Conservation (phyloP, 1,140 invertebrate species). For the Dufourea novaeangliae region DNA sequence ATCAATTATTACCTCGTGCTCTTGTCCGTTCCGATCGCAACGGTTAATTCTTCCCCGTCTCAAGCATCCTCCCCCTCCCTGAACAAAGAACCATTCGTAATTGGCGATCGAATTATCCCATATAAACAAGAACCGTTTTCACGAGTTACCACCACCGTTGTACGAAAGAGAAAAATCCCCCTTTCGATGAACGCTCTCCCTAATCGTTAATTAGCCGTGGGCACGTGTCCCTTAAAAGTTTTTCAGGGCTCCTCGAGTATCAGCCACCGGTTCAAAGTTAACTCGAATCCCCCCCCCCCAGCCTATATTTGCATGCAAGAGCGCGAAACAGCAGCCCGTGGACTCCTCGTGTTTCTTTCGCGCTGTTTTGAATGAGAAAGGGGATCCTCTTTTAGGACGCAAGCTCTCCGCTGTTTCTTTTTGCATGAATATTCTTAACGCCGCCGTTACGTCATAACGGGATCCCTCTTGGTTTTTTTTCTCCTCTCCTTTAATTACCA, state of each 20-base stretch:
- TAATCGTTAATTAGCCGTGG: conserved; percentile 28
- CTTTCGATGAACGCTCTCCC: background rate
- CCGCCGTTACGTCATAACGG: background rate
- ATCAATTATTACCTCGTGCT: background rate
- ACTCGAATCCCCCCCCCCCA: background rate
- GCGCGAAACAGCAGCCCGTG: background rate
- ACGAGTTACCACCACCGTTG: background rate
- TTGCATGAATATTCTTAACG: conserved; percentile 41
- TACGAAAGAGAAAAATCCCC: background rate
- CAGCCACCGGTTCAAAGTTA: background rate
- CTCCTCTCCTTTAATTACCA: background rate
- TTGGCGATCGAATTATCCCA: too few relatives aligned
- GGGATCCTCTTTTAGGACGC: conserved; percentile 17
- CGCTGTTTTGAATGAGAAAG: conserved; percentile 42
- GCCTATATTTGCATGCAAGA: conserved; percentile 20
- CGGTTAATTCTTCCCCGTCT: too few relatives aligned
- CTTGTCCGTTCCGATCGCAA: too few relatives aligned
- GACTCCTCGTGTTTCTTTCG: background rate
- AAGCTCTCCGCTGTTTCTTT: conserved; percentile 20
- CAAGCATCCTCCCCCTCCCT: too few relatives aligned
- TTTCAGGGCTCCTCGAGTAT: background rate
- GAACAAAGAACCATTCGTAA: too few relatives aligned
- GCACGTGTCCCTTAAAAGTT: conserved; percentile 18
- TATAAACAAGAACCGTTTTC: too few relatives aligned
- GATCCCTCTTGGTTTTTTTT: background rate